Base-by-base conservation (phyloP, 1,140 invertebrate species). In the Drosophila willistoni region DNA sequence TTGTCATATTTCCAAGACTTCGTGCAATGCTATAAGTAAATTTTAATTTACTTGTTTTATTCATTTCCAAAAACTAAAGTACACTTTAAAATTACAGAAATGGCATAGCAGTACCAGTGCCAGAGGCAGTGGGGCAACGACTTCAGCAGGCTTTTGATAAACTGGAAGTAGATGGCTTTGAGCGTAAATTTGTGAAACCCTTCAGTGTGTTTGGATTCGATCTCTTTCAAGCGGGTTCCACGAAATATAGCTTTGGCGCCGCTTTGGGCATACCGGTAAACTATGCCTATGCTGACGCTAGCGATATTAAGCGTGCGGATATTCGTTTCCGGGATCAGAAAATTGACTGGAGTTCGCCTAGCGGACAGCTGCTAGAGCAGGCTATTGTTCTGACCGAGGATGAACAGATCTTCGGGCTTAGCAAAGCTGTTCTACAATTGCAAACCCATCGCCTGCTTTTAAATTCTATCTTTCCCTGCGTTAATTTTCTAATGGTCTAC, bases 321-420 rank as follows among this genome's bases (percentile, higher is more conserved):
- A 93, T 95, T 29, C 85, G 91, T 56, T 93, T 95, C 69, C 91
- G 79, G n/a, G 78, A 84, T 68, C 92, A 94, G 73, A 85, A 83
- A 55, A 84, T 96, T 12, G 91, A 95, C 71, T 95, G 95, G 95
- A 92, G 91, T 33, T 93, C 94, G 1, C 93, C 94, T 63, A 92
- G 93, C 55, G 95, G 95, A 0, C 91, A 94, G 73, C 79, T 94
- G 42, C 92, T 97, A 13, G 81, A 95, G 34, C 86, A 95, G 3
- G 94, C 96, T 1, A 76, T 97, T 13, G 85, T 96, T 1, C 79
- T 97, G 2, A 95, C 95, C 9, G 95, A 96, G 51, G 94, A 96
- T 54, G 96, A 96, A 5, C 94, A 96, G 84, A 94, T 96, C 65
- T 97, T 96, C 93, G 96, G 94, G 10, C 94, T 97, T 22, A 96